Conservation (phyloP, 2,888 invertebrate genomes). For the Ashinkailepas kermadecensis region DNA sequence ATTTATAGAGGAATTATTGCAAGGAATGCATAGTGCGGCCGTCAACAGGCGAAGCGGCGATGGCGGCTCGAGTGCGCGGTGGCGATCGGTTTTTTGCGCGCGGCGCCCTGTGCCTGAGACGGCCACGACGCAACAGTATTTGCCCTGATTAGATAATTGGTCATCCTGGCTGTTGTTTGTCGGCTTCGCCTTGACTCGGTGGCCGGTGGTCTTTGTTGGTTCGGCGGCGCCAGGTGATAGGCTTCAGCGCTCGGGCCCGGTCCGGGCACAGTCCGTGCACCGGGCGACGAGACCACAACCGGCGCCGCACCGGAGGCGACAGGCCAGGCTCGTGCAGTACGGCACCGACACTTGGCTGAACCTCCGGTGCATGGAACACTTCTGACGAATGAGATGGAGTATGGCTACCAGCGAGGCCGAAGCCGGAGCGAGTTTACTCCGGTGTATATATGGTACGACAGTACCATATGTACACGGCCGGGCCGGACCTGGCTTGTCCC, state of each 20-base stretch:
- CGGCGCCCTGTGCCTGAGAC: not conserved
- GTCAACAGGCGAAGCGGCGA: constrained; percentile 14
- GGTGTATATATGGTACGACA: no score
- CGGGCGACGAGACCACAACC: no score
- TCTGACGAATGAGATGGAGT: no score
- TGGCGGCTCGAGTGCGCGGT: not conserved
- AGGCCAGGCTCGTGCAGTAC: no score
- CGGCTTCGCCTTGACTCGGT: constrained; percentile 8
- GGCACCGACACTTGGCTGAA: no score
- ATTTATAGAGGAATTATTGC: constrained; percentile 21
- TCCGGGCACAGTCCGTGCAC: no score
- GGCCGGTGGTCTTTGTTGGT: constrained; percentile 1
- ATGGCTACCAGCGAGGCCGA: no score
- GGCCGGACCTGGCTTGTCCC: no score
- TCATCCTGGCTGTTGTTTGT: constrained; percentile 14
- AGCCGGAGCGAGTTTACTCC: no score
- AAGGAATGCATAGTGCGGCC: constrained; percentile 13
- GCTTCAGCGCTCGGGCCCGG: not conserved
- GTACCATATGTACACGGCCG: no score
- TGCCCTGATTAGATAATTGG: constrained; percentile 16
- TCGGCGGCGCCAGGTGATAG: not conserved
- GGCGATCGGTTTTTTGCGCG: not conserved
- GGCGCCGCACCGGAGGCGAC: no score
- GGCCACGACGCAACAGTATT: not conserved
- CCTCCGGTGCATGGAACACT: no score